Percentiles rank a stretch among this genome's conserved stretches.
Evolutionary conservation across 2,797 vertebrate species (phyloP).

Genomic region (Steatocranus sp.): DNA sequence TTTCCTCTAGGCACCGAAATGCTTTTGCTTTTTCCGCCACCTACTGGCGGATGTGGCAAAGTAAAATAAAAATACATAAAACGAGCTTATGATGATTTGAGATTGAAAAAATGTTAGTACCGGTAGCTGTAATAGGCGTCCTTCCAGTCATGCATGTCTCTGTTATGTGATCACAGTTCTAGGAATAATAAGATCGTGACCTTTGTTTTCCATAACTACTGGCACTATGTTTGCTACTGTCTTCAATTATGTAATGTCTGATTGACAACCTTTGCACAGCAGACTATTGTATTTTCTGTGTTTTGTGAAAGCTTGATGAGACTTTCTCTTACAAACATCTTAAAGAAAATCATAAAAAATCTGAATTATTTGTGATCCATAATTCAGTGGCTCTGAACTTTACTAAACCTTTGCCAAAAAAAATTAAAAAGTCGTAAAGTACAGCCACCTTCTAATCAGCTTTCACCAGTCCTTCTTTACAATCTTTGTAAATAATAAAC

Average conservation of each 20-base stretch:
- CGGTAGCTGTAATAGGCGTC: background rate
- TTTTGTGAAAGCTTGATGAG: background rate
- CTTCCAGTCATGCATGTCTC: background rate
- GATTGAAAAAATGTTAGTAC: background rate
- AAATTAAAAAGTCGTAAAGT: background rate
- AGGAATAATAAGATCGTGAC: background rate
- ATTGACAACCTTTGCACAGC: background rate
- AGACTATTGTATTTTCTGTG: background rate
- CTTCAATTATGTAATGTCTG: background rate
- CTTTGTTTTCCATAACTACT: background rate
- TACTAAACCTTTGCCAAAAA: background rate
- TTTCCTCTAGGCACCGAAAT: background rate
- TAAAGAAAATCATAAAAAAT: background rate
- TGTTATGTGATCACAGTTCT: background rate
- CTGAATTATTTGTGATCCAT: background rate
- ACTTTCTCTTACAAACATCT: background rate
- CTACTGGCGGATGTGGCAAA: conserved; percentile 5
- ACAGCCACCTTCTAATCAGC: background rate
- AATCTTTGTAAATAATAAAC: background rate
- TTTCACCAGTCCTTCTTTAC: background rate
- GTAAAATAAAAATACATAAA: background rate
- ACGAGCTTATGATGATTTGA: background rate
- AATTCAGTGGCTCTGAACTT: background rate
- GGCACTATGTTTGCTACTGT: background rate
- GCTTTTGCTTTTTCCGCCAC: conserved; percentile 5